Percentiles rank a stretch among this genome's conserved stretches.
phyloP scores from a whole-genome alignment of 2,113 vertebrate species.

The Cavia aperea region DNA sequence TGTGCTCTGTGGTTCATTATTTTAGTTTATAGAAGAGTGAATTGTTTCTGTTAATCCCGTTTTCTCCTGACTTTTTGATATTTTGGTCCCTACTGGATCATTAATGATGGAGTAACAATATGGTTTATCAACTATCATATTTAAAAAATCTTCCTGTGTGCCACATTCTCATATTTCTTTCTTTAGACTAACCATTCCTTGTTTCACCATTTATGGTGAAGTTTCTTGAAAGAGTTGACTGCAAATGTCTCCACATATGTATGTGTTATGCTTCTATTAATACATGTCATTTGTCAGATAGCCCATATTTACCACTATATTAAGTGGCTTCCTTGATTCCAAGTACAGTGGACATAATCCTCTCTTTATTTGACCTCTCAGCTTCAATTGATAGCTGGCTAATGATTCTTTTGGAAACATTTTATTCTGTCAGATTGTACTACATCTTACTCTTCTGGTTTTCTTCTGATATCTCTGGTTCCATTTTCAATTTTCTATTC shows the following conservation, averaged over 20 bases:
- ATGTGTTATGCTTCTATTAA: background rate
- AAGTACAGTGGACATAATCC: background rate
- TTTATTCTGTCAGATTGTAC: background rate
- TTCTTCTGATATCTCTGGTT: background rate
- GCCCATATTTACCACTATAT: background rate
- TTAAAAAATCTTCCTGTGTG: background rate
- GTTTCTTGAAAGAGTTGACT: slow-evolving; percentile 12
- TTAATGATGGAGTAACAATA: background rate
- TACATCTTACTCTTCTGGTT: background rate
- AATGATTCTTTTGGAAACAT: background rate
- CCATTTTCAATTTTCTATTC: background rate
- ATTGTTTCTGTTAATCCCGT: background rate
- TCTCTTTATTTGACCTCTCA: background rate
- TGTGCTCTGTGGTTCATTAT: background rate
- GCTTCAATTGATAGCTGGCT: background rate
- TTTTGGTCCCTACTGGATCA: background rate
- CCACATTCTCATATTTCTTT: background rate
- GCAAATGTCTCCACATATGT: background rate
- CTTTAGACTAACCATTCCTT: background rate
- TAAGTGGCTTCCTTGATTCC: background rate
- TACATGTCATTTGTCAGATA: background rate
- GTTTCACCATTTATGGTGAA: background rate
- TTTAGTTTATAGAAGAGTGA: background rate
- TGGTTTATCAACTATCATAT: background rate
- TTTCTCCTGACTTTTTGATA: background rate